These are phyloP conservation scores for Porites divaricata DNA, from an alignment of 92 coral and sea anemone genomes.

Conservation along the genomic window DNA sequence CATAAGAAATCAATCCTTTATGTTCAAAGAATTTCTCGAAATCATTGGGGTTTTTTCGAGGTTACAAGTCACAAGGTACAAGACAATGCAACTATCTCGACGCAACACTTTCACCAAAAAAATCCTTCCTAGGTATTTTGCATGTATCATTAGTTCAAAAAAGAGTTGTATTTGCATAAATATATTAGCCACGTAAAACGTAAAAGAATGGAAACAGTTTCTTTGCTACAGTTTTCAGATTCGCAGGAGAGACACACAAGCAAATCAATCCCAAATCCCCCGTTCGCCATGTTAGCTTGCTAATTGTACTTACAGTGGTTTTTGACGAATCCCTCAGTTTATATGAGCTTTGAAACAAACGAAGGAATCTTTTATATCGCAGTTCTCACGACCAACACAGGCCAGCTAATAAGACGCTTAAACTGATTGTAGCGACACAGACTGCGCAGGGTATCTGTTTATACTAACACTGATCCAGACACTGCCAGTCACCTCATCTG, in stretches of 20 bases:
- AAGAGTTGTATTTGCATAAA: conserved; percentile 11
- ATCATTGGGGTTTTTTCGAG: not conserved
- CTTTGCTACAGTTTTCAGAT: not conserved
- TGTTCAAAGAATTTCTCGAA: not conserved
- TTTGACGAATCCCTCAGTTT: not conserved
- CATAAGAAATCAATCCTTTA: not conserved
- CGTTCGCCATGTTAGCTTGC: too few species aligned
- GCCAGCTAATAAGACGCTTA: too few species aligned
- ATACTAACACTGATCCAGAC: conserved; percentile 40
- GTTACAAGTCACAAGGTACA: conserved; percentile 22
- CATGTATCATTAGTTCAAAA: conserved; percentile 15
- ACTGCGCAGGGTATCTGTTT: conserved; percentile 43
- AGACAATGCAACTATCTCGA: not conserved
- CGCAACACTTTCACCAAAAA: not conserved
- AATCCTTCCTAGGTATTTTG: not conserved
- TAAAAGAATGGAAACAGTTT: not conserved
- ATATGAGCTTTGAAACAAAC: not conserved
- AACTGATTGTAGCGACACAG: not conserved
- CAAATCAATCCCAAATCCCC: not conserved
- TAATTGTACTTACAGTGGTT: conserved; percentile 10
- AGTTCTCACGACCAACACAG: too few species aligned
- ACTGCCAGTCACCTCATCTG: conserved; percentile 12
- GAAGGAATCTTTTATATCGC: not conserved
- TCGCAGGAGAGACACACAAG: too few species aligned
- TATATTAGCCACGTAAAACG: not conserved